phyloP scores from a whole-genome alignment of 2,113 vertebrate genomes.

The Salminus brasiliensis region DNA sequence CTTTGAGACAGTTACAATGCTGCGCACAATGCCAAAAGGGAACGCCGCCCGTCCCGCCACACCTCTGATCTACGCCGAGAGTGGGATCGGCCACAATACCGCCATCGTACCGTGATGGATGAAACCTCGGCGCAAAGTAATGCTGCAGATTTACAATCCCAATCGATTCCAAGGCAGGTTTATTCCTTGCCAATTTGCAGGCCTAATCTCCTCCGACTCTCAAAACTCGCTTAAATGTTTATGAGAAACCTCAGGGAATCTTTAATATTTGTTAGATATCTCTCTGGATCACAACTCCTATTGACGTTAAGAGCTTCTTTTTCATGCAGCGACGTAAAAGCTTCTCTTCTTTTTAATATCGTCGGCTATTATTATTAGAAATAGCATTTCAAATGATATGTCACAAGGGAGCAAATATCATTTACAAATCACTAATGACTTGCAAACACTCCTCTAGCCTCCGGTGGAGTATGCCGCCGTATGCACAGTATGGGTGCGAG shows the following conservation, averaged over 20 bases:
- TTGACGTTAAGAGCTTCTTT: slow-evolving; percentile 79
- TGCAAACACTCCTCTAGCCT: slow-evolving; percentile 94
- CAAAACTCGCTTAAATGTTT: slow-evolving; percentile 80
- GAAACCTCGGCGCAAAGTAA: slow-evolving; percentile 39
- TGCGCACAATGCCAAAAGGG: slow-evolving; percentile 47
- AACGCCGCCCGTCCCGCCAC: slow-evolving; percentile 51
- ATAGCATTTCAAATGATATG: slow-evolving; percentile 96
- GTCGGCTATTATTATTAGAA: slow-evolving; percentile 96
- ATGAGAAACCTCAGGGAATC: slow-evolving; percentile 85
- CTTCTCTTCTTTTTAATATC: slow-evolving; percentile 95
- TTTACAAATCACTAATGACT: slow-evolving; percentile 99
- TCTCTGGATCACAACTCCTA: slow-evolving; percentile 83
- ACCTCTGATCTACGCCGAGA: slow-evolving; percentile 47
- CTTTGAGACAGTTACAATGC: slow-evolving; percentile 57
- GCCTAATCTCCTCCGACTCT: slow-evolving; percentile 26
- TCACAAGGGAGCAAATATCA: slow-evolving; percentile 99
- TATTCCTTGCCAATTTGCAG: slow-evolving; percentile 37
- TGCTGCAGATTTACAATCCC: slow-evolving; percentile 15
- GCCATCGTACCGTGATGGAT: slow-evolving; percentile 40
- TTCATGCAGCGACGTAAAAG: too few relatives aligned
- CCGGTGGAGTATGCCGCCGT: slow-evolving; percentile 84
- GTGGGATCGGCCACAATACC: slow-evolving; percentile 41
- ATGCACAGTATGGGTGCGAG: slow-evolving; percentile 78
- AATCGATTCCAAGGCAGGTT: slow-evolving; percentile 25
- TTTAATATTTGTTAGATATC: slow-evolving; percentile 84